Base-by-base conservation (phyloP, 2,888 invertebrate species). In the Drosophila atripex region DNA sequence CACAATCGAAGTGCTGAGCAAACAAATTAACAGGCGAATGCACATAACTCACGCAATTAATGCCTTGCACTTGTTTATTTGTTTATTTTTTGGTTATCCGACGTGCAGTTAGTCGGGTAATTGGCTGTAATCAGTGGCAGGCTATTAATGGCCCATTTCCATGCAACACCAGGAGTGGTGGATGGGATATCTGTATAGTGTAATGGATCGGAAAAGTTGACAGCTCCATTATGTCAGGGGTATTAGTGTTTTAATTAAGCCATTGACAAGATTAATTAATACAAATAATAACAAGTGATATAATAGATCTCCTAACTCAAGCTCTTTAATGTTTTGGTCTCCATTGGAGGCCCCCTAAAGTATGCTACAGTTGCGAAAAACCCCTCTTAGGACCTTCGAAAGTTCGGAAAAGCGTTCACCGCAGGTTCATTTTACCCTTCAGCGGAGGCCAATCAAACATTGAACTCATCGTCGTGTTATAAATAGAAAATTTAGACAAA, bases 401-500 rank as follows among this genome's bases (percentile, higher is more conserved):
- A 25, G 7, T 8, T 18, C 0, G 16, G 28, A 47, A 53, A 53
- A 41, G 53, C 55, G 35, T 43, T 38, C 12, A 38, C 25, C 47
- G 21, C 66, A 43, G 66, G 56, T 64, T 56, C 49, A 66, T 56
- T 55, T 68, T 47, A 53, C 69, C 58, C 70, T 70, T 61, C 46
- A 51, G 9, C 38, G 61, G 61, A 61, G 61, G 61, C 70, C 71
- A 71, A 71, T 71, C 56, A 71, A 71, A 55, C 71, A 65, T 64
- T 64, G 71, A 71, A 71, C 71, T 64, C 71, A 70, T 55, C 56
- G 64, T 32, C 52, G 47, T 41, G 51, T 39, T 70, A 70, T 61
- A 65, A 65, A 71, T 65, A 71, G 72, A 50, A 65, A 28, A 65
- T 53, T 71, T 72, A 71, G 57, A 65, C 56, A 64, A 56, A 65